Evolutionary conservation across 2,888 invertebrate species (phyloP), one percentile per base, ranked within the genome.

Genomic region (Latrodectus hesperus): DNA sequence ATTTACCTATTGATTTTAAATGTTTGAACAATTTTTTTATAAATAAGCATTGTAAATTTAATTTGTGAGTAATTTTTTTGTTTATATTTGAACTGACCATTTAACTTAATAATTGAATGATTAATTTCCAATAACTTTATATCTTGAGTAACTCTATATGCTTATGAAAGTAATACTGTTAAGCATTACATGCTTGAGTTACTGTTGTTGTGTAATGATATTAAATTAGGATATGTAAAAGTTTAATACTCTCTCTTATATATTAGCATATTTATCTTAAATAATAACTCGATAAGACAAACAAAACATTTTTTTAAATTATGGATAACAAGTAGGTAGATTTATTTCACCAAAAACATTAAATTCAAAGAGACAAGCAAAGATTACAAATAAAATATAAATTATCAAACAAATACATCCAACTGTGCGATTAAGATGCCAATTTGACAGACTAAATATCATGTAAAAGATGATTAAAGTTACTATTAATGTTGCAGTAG

Each of bases 301-400:
- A 22, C 11, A 16, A 9, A 49, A 71, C 49, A 51, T 1, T 4
- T 49, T 14, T 49, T n/a, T n/a, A 12, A 9, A 49, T 78, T 17
- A 81, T 8, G 81, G 81, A 67, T 81, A 85, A 91, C 96, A 96
- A 91, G 95, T 95, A 38, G 95, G 95, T 89, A 96, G 96, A 93
- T 98, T 98, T 93, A 96, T 95, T 90, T 95, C 93, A n/a, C 98
- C 98, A 93, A 99, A 98, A 79, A 98, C 94, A 92, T 96, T 95
- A 92, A 95, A 94, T 92, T 97, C 97, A 77, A 96, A 94, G 38
- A 96, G 93, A 89, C 96, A 95, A 9, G 97, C 96, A 76, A 96
- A 93, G 0, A 95, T 94, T 8, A 97, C 95, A 90, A 96, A 96
- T 6, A 95, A 91, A 0, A 93, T 90, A 91, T 98, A 98, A 12